Evolutionary conservation across 2,888 invertebrate genomes (phyloP).

Genomic region (Deilephila elpenor): DNA sequence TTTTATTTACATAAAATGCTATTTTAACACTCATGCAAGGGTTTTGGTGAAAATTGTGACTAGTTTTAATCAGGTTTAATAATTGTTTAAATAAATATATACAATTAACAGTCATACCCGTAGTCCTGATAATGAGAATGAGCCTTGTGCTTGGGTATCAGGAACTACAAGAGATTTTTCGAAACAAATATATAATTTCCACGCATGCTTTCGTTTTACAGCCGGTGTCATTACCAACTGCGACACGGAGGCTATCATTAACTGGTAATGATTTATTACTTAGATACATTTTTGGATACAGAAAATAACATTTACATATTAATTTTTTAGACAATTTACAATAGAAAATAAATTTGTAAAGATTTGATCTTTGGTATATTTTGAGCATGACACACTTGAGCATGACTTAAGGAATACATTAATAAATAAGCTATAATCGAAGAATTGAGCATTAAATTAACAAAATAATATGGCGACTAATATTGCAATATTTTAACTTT

Average conservation of each 20-base stretch:
- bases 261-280: background rate
- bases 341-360: background rate
- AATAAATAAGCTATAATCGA: slow-evolving; percentile 2
- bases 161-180: too few species aligned
- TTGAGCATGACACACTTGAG: slow-evolving; percentile 50
- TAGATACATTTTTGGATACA: background rate
- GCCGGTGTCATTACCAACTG: background rate
- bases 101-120: too few species aligned
- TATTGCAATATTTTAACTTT: slow-evolving; percentile 24
- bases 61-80: too few species aligned
- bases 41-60: background rate
- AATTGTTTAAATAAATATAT: too few species aligned
- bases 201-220: too few species aligned
- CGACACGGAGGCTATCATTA: background rate
- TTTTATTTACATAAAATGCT: slow-evolving; percentile 2
- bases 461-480: slow-evolving; percentile 26
- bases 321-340: background rate
- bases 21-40: background rate
- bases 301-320: background rate
- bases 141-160: too few species aligned
- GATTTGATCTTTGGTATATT: slow-evolving; percentile 34
- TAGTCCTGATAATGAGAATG: too few species aligned
- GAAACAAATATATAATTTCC: too few species aligned
- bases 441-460: slow-evolving; percentile 4
- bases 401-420: slow-evolving; percentile 39